Evolutionary conservation across 2,113 vertebrate genomes (phyloP).

Genomic region (Sylvietta virens): DNA sequence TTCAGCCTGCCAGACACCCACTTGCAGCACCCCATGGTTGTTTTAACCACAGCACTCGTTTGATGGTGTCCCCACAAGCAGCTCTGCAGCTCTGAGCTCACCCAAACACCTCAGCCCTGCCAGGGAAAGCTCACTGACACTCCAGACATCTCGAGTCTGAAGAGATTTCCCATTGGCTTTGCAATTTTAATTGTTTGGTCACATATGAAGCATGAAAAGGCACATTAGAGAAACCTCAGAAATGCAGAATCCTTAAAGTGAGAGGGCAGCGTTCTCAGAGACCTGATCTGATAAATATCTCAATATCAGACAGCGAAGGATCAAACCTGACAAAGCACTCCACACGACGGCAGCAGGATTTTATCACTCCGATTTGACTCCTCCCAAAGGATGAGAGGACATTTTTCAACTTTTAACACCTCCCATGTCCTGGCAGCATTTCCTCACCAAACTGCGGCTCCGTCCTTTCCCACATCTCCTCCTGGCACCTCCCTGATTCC

Average conservation of each 20-base stretch:
- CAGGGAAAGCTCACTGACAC: neutral
- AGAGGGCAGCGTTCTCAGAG: neutral
- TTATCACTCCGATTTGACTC: neutral
- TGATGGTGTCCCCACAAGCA: neutral
- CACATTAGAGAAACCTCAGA: neutral
- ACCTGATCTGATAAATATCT: neutral
- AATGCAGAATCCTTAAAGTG: neutral
- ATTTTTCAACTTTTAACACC: neutral
- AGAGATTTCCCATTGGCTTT: neutral
- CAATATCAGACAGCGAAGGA: neutral
- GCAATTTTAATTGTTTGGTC: neutral
- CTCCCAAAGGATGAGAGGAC: neutral
- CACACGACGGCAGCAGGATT: neutral
- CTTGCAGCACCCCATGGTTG: fast-evolving
- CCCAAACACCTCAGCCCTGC: neutral
- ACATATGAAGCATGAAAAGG: neutral
- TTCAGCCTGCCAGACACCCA: neutral
- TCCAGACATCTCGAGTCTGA: neutral
- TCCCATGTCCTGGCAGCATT: neutral
- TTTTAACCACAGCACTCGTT: neutral
- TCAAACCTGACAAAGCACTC: neutral
- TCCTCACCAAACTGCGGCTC: neutral
- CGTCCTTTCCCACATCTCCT: neutral
- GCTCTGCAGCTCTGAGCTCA: neutral
- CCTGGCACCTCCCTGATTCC: neutral